Evolutionary conservation across 2,797 vertebrate species (phyloP).

Genomic region (Lemur catta): DNA sequence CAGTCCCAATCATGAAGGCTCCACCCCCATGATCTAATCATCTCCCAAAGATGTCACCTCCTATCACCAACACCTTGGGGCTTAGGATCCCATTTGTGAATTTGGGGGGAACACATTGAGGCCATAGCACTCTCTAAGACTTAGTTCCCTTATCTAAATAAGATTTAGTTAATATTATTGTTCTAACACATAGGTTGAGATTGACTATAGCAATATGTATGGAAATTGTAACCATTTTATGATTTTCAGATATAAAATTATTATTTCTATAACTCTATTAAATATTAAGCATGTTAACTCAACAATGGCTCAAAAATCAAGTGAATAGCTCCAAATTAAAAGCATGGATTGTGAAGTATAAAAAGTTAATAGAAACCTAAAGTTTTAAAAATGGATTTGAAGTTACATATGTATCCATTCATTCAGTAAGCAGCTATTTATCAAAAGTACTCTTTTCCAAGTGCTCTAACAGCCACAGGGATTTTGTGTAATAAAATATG

Average conservation of each 20-base stretch:
- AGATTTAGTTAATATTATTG: neutral
- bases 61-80: neutral
- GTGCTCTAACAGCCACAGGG: neutral
- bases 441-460: neutral
- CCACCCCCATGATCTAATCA: neutral
- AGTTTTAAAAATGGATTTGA: neutral
- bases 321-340: neutral
- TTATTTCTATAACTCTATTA: neutral
- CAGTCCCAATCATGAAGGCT: neutral
- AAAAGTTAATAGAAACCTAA: neutral
- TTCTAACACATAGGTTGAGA: neutral
- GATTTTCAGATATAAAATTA: neutral
- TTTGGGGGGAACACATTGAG: neutral
- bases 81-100: neutral
- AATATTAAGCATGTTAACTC: neutral
- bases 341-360: neutral
- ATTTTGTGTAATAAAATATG: neutral
- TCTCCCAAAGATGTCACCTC: no score
- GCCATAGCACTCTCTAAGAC: neutral
- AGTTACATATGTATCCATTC: neutral
- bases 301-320: neutral
- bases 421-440: neutral
- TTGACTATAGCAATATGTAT: neutral
- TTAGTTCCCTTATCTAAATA: neutral
- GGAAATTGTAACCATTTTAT: neutral